Evolutionary conservation across 2,113 vertebrate genomes (phyloP).

Genomic region (Ochotona princeps): DNA sequence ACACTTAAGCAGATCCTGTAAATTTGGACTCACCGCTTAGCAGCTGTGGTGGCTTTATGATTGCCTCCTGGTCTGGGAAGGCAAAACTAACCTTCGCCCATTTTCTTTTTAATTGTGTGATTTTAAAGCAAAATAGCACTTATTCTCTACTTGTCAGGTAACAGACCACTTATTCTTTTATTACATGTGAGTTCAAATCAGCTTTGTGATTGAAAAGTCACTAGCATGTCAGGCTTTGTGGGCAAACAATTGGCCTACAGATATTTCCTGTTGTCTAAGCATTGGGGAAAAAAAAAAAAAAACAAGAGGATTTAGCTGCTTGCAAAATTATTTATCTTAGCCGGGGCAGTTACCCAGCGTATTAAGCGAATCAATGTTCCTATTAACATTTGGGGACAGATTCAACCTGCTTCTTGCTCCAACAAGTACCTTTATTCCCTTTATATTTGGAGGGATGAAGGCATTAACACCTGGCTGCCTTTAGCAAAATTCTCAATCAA

Average conservation of each 20-base stretch:
- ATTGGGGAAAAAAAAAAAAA: neutral
- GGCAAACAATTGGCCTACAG: constrained; percentile 27
- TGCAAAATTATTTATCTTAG: constrained; percentile 49
- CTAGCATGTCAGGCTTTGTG: constrained; percentile 16
- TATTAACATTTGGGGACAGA: constrained; percentile 29
- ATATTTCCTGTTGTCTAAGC: constrained; percentile 21
- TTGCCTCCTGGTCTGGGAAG: neutral
- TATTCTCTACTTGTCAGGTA: constrained; percentile 25
- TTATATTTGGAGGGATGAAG: constrained; percentile 7
- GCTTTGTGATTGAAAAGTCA: constrained; percentile 39
- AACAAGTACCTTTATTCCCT: constrained; percentile 39
- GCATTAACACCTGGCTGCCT: neutral
- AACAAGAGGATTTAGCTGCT: constrained; percentile 5
- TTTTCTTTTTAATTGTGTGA: neutral
- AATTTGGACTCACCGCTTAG: neutral
- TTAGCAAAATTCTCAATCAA: constrained; percentile 24
- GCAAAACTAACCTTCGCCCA: neutral
- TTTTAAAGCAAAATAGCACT: constrained; percentile 43
- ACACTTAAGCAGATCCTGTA: neutral
- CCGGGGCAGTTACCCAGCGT: neutral
- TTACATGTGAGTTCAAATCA: constrained; percentile 7
- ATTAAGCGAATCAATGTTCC: constrained; percentile 17
- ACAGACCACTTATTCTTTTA: constrained; percentile 22
- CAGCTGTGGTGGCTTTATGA: neutral
- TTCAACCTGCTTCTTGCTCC: constrained; percentile 26